Evolutionary conservation across 2,113 vertebrate species (phyloP), one percentile per base, ranked within the genome.

Genomic region (Crotalus horridus): DNA sequence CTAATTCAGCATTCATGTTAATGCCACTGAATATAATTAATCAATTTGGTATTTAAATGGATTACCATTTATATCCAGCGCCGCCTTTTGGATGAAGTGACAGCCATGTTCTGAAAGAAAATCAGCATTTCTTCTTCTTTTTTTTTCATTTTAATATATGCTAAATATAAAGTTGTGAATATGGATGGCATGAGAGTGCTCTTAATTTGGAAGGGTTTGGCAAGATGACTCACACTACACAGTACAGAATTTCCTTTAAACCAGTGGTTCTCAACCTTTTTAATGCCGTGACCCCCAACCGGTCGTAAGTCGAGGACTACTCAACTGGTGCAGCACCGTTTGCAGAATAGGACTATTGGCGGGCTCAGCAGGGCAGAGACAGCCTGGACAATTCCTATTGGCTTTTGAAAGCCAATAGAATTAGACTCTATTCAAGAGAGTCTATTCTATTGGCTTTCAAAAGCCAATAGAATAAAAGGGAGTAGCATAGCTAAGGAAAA

Each of bases 21-120:
- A 91, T 93, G 95, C 90, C 9, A 88, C 39, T 90, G 85, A 51
- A 95, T 81, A 90, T 33, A 93, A 94, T 59, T 89, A 81, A 87
- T 90, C 74, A 64, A 90, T 93, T 93, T 93, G 74, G 43, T 59
- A 90, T 4, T 69, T 93, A 89, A 93, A 88, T 90, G 90, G 94
- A 95, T 96, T 95, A 86, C 92, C 89, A 86, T 93, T 91, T 93
- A 89, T 0, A 48, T 85, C 74, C 0, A 0, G 53, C 87, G 64
- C 48, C 48, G 91, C 92, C 64, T 92, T 53, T 1, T 21, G 85
- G 93, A 86, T 87, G 93, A 95, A 94, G 24, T 3, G 39, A 85
- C 92, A 95, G 61, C 33, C 61, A 0, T 55, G 89, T 69, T 93
- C 92, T 91, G 90, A 74, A 92, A 93, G 20, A 17, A 56, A 87